Evolutionary conservation across 1,140 invertebrate species (phyloP).

Genomic region (Bilobella aurantiaca): DNA sequence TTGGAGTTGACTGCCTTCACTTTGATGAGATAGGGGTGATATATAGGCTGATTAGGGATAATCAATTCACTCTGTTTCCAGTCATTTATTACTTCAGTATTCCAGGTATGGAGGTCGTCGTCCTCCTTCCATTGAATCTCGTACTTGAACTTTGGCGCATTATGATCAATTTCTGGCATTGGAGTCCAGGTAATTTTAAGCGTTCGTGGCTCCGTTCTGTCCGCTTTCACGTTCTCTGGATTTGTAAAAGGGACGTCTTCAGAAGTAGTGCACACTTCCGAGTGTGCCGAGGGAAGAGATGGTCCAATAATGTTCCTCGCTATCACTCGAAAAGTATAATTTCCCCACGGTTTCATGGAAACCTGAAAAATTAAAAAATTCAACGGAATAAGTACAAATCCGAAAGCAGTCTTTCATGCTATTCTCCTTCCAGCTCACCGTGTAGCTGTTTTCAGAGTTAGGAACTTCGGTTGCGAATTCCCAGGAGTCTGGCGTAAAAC

Average conservation of each 20-base stretch:
- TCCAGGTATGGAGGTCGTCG: conserved; percentile 53
- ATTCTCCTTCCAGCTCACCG: conserved; percentile 37
- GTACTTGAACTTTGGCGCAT: conserved; percentile 86
- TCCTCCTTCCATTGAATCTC: conserved; percentile 77
- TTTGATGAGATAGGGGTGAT: conserved; percentile 80
- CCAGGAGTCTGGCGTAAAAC: conserved; percentile 88
- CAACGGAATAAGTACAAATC: neutral
- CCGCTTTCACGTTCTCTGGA: conserved; percentile 85
- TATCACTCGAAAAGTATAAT: conserved; percentile 77
- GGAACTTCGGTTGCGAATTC: conserved; percentile 64
- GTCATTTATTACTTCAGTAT: conserved; percentile 59
- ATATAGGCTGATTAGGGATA: conserved; percentile 78
- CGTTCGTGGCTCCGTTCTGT: conserved; percentile 76
- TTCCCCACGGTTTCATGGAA: conserved; percentile 78
- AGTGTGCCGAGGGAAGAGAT: conserved; percentile 71
- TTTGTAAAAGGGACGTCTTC: conserved; percentile 85
- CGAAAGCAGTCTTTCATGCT: neutral
- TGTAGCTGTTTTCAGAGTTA: conserved; percentile 64
- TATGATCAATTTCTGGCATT: conserved; percentile 94
- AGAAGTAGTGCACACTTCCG: conserved; percentile 70
- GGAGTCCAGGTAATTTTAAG: conserved; percentile 89
- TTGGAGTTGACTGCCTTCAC: conserved; percentile 81
- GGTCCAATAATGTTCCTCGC: conserved; percentile 47
- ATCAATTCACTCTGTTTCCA: conserved; percentile 57
- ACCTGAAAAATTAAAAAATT: conserved; percentile 41